Percentiles rank a stretch among this genome's conserved stretches.
phyloP scores from a whole-genome alignment of 1,140 invertebrate species.

The Venustaconcha ellipsiformis region DNA sequence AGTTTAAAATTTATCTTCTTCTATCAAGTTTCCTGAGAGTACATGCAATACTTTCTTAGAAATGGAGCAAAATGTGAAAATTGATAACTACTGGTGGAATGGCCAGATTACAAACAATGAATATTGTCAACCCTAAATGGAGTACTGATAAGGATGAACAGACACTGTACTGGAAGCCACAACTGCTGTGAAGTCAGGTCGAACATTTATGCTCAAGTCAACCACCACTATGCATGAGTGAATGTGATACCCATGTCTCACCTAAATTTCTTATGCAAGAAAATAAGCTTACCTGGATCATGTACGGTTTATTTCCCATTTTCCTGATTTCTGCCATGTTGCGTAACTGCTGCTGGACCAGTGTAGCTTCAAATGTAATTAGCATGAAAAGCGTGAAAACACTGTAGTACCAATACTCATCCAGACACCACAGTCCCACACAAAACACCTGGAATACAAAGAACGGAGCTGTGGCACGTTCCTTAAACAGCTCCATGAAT shows the following conservation, averaged over 20 bases:
- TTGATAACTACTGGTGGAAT: too few species aligned
- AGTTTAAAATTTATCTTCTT: too few species aligned
- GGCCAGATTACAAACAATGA: too few species aligned
- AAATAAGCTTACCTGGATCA: slow-evolving; percentile 77
- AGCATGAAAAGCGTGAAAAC: slow-evolving; percentile 98
- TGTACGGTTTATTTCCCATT: slow-evolving; percentile 98
- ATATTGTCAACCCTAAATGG: too few species aligned
- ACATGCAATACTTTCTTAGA: too few species aligned
- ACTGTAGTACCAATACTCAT: slow-evolving; percentile 92
- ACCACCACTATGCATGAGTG: not conserved
- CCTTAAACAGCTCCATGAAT: slow-evolving; percentile 96
- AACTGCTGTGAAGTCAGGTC: too few species aligned
- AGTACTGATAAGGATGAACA: too few species aligned
- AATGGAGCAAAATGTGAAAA: too few species aligned
- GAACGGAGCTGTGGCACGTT: slow-evolving; percentile 98
- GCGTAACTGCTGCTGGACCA: slow-evolving; percentile 96
- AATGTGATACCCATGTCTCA: not conserved
- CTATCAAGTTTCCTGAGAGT: too few species aligned
- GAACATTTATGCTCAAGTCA: not conserved
- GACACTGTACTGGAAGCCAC: too few species aligned
- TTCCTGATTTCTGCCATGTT: slow-evolving; percentile 99
- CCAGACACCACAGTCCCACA: slow-evolving; percentile 97
- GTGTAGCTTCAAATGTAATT: slow-evolving; percentile 96
- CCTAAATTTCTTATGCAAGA: not conserved
- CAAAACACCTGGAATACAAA: slow-evolving; percentile 97